Evolutionary conservation across 2,888 invertebrate genomes (phyloP).

Genomic region (Horisme vitalbata): DNA sequence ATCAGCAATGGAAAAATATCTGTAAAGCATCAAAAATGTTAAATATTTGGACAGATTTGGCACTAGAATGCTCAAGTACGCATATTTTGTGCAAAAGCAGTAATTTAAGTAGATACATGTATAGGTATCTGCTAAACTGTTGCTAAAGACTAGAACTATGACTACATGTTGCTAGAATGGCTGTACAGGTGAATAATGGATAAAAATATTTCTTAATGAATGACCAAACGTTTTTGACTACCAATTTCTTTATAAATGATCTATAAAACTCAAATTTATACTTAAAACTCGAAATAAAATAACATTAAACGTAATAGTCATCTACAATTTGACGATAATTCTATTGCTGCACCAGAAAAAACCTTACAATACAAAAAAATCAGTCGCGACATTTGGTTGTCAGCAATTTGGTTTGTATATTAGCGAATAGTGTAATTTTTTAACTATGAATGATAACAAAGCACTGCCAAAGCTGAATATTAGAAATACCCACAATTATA

Average conservation of each 20-base stretch:
- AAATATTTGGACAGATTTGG: conserved; percentile 16
- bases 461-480: conserved; percentile 12
- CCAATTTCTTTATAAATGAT: background rate
- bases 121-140: conserved; percentile 13
- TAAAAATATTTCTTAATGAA: background rate
- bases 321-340: background rate
- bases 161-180: conserved; percentile 19
- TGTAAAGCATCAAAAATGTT: conserved; percentile 9
- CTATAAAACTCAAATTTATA: background rate
- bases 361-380: conserved; percentile 23
- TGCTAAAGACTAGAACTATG: conserved; percentile 26
- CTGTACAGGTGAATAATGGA: conserved; percentile 4
- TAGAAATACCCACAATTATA: background rate
- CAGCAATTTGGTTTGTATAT: conserved; percentile 27
- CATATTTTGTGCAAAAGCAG: conserved; percentile 13
- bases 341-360: background rate
- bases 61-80: conserved; percentile 16
- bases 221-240: background rate
- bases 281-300: conserved; percentile 8
- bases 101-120: conserved; percentile 8
- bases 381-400: conserved; percentile 28
- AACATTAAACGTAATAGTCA: conserved; percentile 9
- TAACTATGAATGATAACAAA: background rate
- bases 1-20: background rate
- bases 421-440: conserved; percentile 13